phyloP scores from a whole-genome alignment of 2,888 invertebrate species.

The Lymantria dispar region DNA sequence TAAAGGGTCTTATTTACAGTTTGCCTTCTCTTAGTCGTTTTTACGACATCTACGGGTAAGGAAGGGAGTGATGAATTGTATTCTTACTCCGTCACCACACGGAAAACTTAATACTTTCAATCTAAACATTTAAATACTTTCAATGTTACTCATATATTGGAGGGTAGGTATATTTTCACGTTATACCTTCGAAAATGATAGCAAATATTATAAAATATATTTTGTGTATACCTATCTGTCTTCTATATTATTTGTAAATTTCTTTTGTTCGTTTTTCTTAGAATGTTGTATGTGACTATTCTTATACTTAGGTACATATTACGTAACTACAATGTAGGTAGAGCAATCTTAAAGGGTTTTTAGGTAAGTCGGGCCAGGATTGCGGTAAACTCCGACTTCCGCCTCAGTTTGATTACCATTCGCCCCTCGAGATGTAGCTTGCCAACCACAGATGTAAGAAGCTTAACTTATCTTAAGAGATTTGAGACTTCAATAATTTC shows the following conservation, averaged over 20 bases:
- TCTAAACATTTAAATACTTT: no score
- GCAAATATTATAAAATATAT: no score
- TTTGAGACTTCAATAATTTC: conserved; percentile 30
- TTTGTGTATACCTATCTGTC: no score
- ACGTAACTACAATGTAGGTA: conserved; percentile 30
- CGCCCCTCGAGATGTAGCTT: conserved; percentile 60
- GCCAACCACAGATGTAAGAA: conserved; percentile 46
- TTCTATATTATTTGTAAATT: background rate
- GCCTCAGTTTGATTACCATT: conserved; percentile 68
- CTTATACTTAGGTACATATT: conserved; percentile 2
- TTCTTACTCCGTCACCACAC: no score
- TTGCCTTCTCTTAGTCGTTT: no score
- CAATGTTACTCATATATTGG: no score
- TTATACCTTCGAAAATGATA: no score
- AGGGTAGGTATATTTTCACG: no score
- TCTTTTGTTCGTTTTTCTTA: background rate
- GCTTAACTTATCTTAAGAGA: conserved; percentile 37
- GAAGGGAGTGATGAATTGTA: no score
- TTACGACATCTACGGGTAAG: no score
- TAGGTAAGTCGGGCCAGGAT: conserved; percentile 64
- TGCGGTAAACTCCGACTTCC: conserved; percentile 58
- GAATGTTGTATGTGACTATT: background rate
- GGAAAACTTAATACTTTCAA: no score
- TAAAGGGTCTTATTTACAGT: no score
- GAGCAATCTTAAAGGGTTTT: conserved; percentile 61